Evolutionary conservation across 1,140 invertebrate species (phyloP), one percentile per base, ranked within the genome.

Genomic region (Pseudomyrmex gracilis): DNA sequence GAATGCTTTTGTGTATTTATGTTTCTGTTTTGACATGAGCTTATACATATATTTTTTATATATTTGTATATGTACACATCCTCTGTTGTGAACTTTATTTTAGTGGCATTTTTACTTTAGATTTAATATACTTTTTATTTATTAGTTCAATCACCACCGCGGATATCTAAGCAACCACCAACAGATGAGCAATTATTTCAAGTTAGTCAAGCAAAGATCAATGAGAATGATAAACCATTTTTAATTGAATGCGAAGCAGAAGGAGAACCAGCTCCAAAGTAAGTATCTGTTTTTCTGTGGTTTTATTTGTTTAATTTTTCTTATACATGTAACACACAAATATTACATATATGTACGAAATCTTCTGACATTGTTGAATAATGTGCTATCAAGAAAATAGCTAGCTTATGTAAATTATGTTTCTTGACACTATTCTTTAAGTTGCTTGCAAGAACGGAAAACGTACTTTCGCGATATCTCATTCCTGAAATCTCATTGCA

Each of bases 181-280:
- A 96, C 97, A 71, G 97, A 98, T 92, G 98, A 98, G 94, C 95
- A 98, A 85, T 95, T 99, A 58, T 99, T 98, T 95, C 98, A 98
- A 96, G 98, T 99, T 73, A 97, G 97, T 58, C 96, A 97, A 90
- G 90, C 94, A 68, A 95, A 95, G 86, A 95, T 95, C 57, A 97
- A 96, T 87, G 98, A 98, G 95, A 98, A 97, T 93, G 97, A 98
- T 92, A 98, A 98, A 94, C 98, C 98, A 61, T 98, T 99, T 94
- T 96, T 98, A 84, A 98, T 99, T 86, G 98, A 99, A 94, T 99
- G 98, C 91, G 98, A 99, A 94, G 98, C 98, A 15, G 97, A 98
- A 93, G 98, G 98, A 89, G 97, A 98, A 94, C 98, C 98, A 20
- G 96, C 96, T 73, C 98, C 98, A 60, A 97, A 96, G 97, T 98